phyloP scores from a whole-genome alignment of 2,888 invertebrate genomes.

The Hemithea aestivaria region DNA sequence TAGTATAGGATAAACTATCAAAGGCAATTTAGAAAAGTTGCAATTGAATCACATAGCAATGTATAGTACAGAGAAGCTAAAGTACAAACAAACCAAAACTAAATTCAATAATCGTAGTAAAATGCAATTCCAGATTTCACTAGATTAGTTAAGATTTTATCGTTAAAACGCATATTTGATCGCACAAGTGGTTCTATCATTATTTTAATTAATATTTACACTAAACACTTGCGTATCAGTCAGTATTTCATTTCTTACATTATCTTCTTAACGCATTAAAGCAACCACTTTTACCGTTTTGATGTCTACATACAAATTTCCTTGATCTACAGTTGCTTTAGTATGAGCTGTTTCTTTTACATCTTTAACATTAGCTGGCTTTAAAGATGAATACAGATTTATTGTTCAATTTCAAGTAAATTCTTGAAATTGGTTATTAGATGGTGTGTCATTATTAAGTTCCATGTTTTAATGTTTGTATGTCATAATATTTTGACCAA shows the following conservation, averaged over 20 bases:
- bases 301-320: constrained; percentile 26
- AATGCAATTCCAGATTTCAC: constrained; percentile 58
- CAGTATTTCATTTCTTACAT: constrained; percentile 43
- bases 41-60: constrained; percentile 48
- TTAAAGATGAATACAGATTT: too few relatives aligned
- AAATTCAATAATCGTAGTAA: constrained; percentile 29
- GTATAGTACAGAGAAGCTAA: constrained; percentile 43
- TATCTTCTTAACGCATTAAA: constrained; percentile 28
- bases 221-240: constrained; percentile 74
- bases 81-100: constrained; percentile 27
- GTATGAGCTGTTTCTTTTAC: too few relatives aligned
- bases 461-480: too few relatives aligned
- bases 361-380: too few relatives aligned
- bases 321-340: constrained; percentile 21
- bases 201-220: constrained; percentile 71
- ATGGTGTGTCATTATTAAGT: constrained; percentile 20
- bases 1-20: constrained; percentile 57
- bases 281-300: constrained; percentile 20
- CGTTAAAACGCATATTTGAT: constrained; percentile 46
- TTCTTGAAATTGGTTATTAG: too few relatives aligned
- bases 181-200: constrained; percentile 59
- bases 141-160: constrained; percentile 35
- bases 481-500: too few relatives aligned
- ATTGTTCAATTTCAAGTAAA: too few relatives aligned
- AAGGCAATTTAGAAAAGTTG: constrained; percentile 63